Conservation (phyloP, 1,140 invertebrate species). For the Nasonia giraulti region DNA sequence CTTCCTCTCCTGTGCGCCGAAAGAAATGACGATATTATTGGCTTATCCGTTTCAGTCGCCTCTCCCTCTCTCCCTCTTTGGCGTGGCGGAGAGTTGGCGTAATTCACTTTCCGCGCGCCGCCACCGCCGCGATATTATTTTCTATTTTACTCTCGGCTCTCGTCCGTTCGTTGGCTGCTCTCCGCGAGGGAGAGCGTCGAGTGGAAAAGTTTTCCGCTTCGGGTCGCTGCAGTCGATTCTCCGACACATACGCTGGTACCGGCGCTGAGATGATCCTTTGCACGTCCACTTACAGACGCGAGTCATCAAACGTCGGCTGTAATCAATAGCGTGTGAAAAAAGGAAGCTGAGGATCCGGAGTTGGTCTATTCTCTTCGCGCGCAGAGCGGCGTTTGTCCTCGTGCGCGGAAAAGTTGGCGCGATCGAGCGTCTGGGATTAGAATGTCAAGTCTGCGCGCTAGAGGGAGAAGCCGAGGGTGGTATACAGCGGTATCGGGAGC, state of each 20-base stretch:
- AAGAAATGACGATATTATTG: slow-evolving; percentile 71
- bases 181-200: slow-evolving; percentile 40
- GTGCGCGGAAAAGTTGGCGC: not conserved
- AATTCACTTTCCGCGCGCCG: slow-evolving; percentile 63
- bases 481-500: not conserved
- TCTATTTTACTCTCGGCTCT: slow-evolving; percentile 60
- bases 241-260: not conserved
- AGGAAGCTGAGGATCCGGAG: not conserved
- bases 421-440: slow-evolving; percentile 23
- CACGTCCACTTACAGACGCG: not conserved
- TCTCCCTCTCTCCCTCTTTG: slow-evolving; percentile 54
- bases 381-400: not conserved
- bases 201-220: slow-evolving; percentile 58
- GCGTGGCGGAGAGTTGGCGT: slow-evolving; percentile 55
- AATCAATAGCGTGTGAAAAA: not conserved
- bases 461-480: not conserved
- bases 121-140: slow-evolving; percentile 66
- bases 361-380: not conserved
- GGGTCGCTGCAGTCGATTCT: slow-evolving; percentile 30
- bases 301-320: not conserved
- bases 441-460: slow-evolving; percentile 36
- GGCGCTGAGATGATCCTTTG: not conserved
- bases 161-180: not conserved
- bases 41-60: slow-evolving; percentile 67
- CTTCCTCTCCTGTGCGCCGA: slow-evolving; percentile 34